Evolutionary conservation across 2,797 vertebrate genomes (phyloP), one percentile per base, ranked within the genome.

Genomic region (Cirrhinus molitorella): DNA sequence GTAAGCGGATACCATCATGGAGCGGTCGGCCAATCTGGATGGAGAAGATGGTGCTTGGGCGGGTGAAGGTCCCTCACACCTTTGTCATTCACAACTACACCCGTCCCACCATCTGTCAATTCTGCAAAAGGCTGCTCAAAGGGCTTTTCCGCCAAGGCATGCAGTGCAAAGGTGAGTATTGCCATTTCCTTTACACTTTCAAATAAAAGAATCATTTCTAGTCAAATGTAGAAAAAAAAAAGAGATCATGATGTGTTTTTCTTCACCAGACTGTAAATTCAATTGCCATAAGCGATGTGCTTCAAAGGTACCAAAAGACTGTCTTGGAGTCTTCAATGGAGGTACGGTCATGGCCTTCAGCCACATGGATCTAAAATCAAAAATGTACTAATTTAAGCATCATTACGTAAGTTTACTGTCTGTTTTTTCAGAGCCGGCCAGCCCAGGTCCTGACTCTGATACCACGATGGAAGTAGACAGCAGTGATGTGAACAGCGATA

Each of bases 11-110:
- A 90, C 96, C 97, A 11, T 99, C 98, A 49, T 99, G 98, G 97
- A 99, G 98, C 6, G 98, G 98, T 59, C 94, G 98, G 87, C 98
- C 98, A 16, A 99, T 99, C 92, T 99, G 98, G 98, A 98, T 99
- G 98, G 98, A 99, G 25, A 99, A 97, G 93, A 98, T 98, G 97
- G 98, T 99, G 72, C 95, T 99, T 90, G 97, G 97, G 0, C 95
- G 97, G 81, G 98, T 99, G 43, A 99, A 99, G 93, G 98, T 99
- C 83, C 98, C 98, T 0, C 98, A 99, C 91, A 99, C 98, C 11
- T 99, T 99, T 85, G 98, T 97, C 85, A 97, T 99, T 85, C 98
- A 99, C 91, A 98, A 97, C 51, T 99, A 99, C 25, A 97, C 96
- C 4, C 97, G 97, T 2, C 98, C 98, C 57, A 99, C 98, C 28